Percentiles rank a stretch among this genome's conserved stretches.
phyloP scores from a whole-genome alignment of 2,113 vertebrate species.

The Sturnus vulgaris region DNA sequence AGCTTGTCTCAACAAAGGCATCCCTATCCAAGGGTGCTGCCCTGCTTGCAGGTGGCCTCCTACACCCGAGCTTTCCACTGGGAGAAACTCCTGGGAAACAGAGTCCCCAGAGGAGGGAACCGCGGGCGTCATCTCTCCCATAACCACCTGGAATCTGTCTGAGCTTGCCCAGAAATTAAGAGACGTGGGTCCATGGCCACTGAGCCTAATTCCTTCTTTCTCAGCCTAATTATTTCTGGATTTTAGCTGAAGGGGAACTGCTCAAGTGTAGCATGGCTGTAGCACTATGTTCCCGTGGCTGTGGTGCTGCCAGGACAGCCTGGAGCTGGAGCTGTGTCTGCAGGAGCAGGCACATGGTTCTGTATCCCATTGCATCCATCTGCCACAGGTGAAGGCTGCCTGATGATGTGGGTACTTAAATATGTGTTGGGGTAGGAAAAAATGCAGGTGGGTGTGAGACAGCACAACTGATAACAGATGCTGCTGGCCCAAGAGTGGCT shows the following conservation, averaged over 20 bases:
- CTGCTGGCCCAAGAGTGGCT: neutral
- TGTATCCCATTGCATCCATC: neutral
- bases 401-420: neutral
- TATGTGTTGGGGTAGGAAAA: neutral
- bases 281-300: fast-evolving
- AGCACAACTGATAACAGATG: neutral
- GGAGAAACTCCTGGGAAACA: slow-evolving; percentile 1
- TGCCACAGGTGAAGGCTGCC: neutral
- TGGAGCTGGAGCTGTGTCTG: neutral
- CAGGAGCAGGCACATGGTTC: neutral
- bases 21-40: neutral
- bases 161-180: neutral
- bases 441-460: slow-evolving; percentile 41
- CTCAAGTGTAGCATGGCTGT: neutral
- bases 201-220: neutral
- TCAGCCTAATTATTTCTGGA: neutral
- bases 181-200: neutral
- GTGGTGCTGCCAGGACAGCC: neutral
- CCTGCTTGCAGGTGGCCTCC: neutral
- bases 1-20: neutral
- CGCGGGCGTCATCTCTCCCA: fast-evolving
- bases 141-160: neutral
- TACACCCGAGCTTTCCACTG: neutral
- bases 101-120: neutral
- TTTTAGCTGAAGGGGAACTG: neutral